These are phyloP conservation scores for Drosophila parthenogenetica DNA, from an alignment of 2,888 invertebrate species.

Conservation along the genomic window DNA sequence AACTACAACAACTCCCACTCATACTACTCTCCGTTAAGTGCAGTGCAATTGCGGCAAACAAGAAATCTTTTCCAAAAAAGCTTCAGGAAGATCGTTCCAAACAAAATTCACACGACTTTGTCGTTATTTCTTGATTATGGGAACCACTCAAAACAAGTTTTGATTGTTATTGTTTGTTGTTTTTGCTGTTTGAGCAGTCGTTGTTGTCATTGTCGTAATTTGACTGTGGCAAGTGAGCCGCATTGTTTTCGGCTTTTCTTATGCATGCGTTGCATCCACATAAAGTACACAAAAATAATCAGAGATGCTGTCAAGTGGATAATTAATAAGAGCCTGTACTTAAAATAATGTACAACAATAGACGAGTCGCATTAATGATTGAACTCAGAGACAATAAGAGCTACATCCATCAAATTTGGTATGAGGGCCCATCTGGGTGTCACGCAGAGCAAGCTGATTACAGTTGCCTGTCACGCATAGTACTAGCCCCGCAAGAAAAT, in stretches of 20 bases:
- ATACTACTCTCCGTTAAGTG: slow-evolving; percentile 48
- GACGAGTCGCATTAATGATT: too few relatives aligned
- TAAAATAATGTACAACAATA: too few relatives aligned
- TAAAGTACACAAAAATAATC: neutral
- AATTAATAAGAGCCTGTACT: neutral
- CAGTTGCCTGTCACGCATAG: too few relatives aligned
- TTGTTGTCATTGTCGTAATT: slow-evolving; percentile 38
- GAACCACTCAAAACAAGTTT: slow-evolving; percentile 76
- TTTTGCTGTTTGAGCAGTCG: slow-evolving; percentile 24
- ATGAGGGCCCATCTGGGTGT: too few relatives aligned
- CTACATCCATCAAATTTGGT: too few relatives aligned
- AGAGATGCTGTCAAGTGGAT: neutral
- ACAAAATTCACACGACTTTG: slow-evolving; percentile 68
- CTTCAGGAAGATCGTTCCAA: slow-evolving; percentile 52
- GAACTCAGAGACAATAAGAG: too few relatives aligned
- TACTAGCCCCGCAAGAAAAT: too few relatives aligned
- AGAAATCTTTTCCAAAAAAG: slow-evolving; percentile 51
- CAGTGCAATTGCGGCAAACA: slow-evolving; percentile 51
- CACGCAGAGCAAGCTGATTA: too few relatives aligned
- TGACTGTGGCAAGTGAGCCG: slow-evolving; percentile 49
- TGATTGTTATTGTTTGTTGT: slow-evolving; percentile 50
- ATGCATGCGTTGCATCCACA: slow-evolving; percentile 18
- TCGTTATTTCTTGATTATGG: slow-evolving; percentile 68
- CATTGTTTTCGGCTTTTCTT: slow-evolving; percentile 32
- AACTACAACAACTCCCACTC: slow-evolving; percentile 5